Evolutionary conservation across 1,140 invertebrate genomes (phyloP), one percentile per base, ranked within the genome.

Genomic region (Eriosoma lanigerum): DNA sequence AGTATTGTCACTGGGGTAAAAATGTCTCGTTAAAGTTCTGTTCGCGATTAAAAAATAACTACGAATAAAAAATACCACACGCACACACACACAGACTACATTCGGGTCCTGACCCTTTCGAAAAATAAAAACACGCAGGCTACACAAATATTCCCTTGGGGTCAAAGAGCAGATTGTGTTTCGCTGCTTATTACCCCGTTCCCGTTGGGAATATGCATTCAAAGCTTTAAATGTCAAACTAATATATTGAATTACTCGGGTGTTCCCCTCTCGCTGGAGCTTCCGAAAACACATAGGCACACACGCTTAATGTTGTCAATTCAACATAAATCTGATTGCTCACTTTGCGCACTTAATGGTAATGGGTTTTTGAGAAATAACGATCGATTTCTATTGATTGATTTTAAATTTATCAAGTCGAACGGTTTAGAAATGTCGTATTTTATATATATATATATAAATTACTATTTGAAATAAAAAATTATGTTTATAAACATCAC

Each of bases 171-270:
- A 78, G 75, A 78, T 78, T 78, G 75, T 78, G 75, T 78, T 78
- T 78, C 75, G 75, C 75, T 78, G 56, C 75, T 78, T 78, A 78
- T 78, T 78, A 78, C 75, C 75, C 75, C 75, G 75, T 78, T 78
- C 75, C 75, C 75, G 75, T 78, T 60, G 75, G 56, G 56, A 48
- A 78, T 78, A 78, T 26, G 52, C 75, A 29, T 60, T 58, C 54
- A 78, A 75, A 78, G 75, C 75, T 78, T 78, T 78, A 78, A 78
- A 78, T 78, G 75, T 78, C 75, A 78, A 78, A 78, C 75, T 78
- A 78, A 78, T 78, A 78, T 78, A 78, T 78, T 78, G 75, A 78
- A 78, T 78, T 78, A 78, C 75, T 56, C 56, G 46, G 44, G 56
- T 24, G 75, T 60, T 58, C 54, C 75, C 75, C 75, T 46, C 21